These are phyloP conservation scores for Hydrozoanthus tunicans DNA, from an alignment of 64 coral and sea anemone species.

Conservation along the genomic window DNA sequence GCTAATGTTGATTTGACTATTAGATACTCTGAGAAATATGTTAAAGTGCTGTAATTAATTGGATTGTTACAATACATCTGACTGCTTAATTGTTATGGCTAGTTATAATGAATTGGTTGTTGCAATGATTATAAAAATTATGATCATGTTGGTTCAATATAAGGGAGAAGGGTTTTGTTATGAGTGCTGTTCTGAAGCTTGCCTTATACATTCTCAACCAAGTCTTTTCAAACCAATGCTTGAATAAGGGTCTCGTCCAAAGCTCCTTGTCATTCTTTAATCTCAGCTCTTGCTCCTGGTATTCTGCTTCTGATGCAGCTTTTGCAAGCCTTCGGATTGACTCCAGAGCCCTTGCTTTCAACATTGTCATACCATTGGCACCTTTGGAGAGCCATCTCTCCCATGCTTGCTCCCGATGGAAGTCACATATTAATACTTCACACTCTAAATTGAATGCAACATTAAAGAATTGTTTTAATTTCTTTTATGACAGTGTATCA, in stretches of 20 bases:
- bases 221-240: not conserved
- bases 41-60: no score
- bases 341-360: not conserved
- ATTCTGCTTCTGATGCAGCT: conserved; percentile 6
- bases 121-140: no score
- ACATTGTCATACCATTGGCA: conserved; percentile 1
- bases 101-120: no score
- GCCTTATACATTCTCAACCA: not conserved
- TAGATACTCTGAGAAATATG: no score
- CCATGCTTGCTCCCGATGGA: conserved; percentile 3
- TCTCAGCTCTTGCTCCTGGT: not conserved
- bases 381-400: not conserved
- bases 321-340: not conserved
- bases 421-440: conserved; percentile 8
- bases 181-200: not conserved
- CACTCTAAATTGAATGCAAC: not conserved
- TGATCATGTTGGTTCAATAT: not conserved
- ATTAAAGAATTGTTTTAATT: not conserved
- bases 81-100: no score
- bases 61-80: no score
- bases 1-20: no score
- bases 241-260: not conserved
- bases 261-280: conserved; percentile 9
- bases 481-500: no score
- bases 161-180: not conserved